Percentiles rank a stretch among this genome's conserved stretches.
Evolutionary conservation across 2,888 invertebrate genomes (phyloP).

Genomic region (Lamellibrachia satsuma): DNA sequence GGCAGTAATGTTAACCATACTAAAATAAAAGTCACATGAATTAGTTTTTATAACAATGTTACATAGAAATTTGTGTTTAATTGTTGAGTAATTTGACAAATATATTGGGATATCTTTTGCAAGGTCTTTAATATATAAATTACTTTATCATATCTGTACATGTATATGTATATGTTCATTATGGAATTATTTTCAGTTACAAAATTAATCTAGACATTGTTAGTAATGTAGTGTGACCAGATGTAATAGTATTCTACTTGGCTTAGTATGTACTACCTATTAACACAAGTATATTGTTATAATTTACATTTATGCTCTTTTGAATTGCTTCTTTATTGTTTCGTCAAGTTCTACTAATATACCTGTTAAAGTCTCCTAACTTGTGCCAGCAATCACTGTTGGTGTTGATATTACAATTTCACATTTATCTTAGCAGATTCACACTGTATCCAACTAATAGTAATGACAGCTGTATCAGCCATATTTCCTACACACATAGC

Average conservation of each 20-base stretch:
- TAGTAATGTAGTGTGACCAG: background rate
- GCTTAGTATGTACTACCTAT: background rate
- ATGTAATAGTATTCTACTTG: background rate
- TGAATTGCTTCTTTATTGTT: background rate
- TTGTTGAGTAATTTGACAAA: background rate
- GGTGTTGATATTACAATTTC: background rate
- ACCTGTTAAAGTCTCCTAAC: background rate
- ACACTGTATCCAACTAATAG: background rate
- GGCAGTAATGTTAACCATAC: background rate
- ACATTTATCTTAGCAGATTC: background rate
- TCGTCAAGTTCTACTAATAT: background rate
- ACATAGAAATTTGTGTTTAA: background rate
- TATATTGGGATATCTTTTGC: no score
- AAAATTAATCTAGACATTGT: background rate
- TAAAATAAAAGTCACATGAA: background rate
- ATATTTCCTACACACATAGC: background rate
- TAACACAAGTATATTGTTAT: background rate
- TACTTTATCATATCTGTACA: background rate
- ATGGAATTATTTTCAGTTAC: background rate
- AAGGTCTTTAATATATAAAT: no score
- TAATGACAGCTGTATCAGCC: background rate
- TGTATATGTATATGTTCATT: background rate
- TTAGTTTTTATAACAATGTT: background rate
- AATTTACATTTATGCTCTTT: background rate
- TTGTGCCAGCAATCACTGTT: background rate